Conservation (phyloP, 2,113 vertebrate species). For the Crotophaga sulcirostris region DNA sequence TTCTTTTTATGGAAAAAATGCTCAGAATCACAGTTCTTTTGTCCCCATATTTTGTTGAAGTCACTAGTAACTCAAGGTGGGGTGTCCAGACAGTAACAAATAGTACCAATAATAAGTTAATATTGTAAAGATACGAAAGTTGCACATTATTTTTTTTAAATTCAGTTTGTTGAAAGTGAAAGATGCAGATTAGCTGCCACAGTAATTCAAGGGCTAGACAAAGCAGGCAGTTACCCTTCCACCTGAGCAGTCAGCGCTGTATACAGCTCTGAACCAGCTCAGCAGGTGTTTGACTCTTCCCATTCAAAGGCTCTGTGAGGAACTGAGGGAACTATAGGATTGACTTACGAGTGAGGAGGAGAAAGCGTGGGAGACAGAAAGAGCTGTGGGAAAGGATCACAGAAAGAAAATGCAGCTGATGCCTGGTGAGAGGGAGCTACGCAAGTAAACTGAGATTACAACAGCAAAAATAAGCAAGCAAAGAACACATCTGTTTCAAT, state of each 20-base stretch:
- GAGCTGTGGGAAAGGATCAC: slow-evolving; percentile 29
- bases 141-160: neutral
- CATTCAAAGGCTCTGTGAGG: neutral
- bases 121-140: neutral
- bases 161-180: neutral
- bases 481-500: neutral
- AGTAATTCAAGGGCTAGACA: neutral
- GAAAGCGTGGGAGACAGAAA: slow-evolving; percentile 39
- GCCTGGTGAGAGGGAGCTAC: slow-evolving; percentile 13
- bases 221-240: slow-evolving; percentile 5
- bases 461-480: slow-evolving; percentile 28
- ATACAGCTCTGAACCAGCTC: neutral
- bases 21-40: neutral
- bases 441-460: neutral
- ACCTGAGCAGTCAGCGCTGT: neutral
- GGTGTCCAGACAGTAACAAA: neutral
- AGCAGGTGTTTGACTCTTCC: slow-evolving; percentile 44
- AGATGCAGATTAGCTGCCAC: slow-evolving; percentile 18
- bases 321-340: neutral
- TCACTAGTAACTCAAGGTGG: neutral
- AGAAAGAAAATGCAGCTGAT: slow-evolving; percentile 12
- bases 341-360: neutral
- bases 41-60: neutral
- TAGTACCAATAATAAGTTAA: neutral
- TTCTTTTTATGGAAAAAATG: neutral